Conservation (phyloP, 2,113 vertebrate species). For the Notarius quadriscutis region DNA sequence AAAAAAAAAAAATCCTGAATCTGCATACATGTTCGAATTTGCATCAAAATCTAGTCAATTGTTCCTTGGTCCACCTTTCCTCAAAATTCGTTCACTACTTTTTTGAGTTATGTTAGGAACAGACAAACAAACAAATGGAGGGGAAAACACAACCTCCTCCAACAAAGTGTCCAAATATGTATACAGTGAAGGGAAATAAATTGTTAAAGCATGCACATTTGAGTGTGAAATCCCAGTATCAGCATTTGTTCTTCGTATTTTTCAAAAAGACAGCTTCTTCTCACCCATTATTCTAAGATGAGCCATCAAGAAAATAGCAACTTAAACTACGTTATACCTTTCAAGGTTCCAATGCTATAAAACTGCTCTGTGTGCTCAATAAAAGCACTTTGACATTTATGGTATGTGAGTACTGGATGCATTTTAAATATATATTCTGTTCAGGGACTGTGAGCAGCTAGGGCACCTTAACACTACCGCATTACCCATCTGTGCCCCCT, state of each 20-base stretch:
- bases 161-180: not conserved
- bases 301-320: not conserved
- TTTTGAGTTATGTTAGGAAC: too few relatives aligned
- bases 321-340: not conserved
- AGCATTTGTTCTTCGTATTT: not conserved
- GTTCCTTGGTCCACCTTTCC: too few relatives aligned
- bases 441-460: constrained; percentile 9
- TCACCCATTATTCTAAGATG: not conserved
- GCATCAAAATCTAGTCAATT: too few relatives aligned
- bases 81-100: too few relatives aligned
- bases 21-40: too few relatives aligned
- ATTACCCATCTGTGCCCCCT: constrained; percentile 43
- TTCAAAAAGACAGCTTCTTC: not conserved
- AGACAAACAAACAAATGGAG: too few relatives aligned
- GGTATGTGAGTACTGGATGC: not conserved
- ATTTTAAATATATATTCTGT: constrained; percentile 37
- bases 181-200: not conserved
- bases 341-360: not conserved
- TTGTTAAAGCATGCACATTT: constrained; percentile 12
- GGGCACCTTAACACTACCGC: constrained; percentile 34
- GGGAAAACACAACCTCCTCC: too few relatives aligned
- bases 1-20: too few relatives aligned
- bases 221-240: not conserved
- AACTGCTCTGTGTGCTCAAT: not conserved
- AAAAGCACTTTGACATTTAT: not conserved